These are phyloP conservation scores for Equus quagga DNA, from an alignment of 2,113 vertebrate species.

Conservation along the genomic window DNA sequence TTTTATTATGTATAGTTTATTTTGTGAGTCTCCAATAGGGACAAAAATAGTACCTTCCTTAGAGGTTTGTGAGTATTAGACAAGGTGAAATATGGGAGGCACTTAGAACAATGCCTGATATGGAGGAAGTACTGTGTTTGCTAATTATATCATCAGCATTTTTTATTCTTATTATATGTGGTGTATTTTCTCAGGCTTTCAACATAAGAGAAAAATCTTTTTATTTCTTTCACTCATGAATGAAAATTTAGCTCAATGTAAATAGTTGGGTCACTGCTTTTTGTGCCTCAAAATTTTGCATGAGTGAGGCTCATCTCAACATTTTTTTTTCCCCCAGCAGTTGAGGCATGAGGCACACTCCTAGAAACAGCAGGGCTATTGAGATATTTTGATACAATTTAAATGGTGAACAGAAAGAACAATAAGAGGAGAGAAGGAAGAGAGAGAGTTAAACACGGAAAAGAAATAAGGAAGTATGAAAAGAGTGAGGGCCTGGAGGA, in stretches of 20 bases:
- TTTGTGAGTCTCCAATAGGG: constrained; percentile 8
- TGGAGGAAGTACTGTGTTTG: not conserved
- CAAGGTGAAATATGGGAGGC: constrained; percentile 20
- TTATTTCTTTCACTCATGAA: not conserved
- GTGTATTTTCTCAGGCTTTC: not conserved
- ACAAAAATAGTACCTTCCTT: constrained; percentile 4
- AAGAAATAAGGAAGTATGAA: not conserved
- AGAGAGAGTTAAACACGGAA: not conserved
- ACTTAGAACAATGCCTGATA: not conserved
- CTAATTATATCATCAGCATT: not conserved
- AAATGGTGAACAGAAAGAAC: not conserved
- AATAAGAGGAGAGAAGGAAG: not conserved
- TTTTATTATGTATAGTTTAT: not conserved
- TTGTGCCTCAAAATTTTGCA: not conserved
- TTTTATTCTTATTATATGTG: not conserved
- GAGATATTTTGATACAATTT: not conserved
- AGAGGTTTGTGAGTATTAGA: not conserved
- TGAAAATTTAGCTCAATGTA: not conserved
- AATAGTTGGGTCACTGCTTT: not conserved
- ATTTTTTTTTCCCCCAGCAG: not conserved
- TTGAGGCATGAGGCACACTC: not conserved
- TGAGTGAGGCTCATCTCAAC: not conserved
- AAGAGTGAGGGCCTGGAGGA: not conserved
- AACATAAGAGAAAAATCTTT: not conserved
- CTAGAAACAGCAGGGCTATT: not conserved